phyloP scores from a whole-genome alignment of 2,888 invertebrate species.

The Ametastegia equiseti region DNA sequence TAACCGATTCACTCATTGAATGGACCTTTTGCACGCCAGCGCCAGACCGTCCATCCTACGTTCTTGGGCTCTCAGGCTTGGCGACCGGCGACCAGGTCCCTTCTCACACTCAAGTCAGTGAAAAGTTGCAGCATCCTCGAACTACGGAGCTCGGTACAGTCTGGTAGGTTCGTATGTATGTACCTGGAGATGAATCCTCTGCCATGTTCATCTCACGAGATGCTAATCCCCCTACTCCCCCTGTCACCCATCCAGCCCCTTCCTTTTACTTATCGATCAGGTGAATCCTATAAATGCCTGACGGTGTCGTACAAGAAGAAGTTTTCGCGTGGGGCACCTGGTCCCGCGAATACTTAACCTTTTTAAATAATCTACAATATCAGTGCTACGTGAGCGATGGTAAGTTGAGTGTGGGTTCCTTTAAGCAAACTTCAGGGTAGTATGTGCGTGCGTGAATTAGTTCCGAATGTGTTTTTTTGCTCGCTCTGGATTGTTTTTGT shows the following conservation, averaged over 20 bases:
- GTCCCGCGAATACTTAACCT: slow-evolving; percentile 61
- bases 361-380: slow-evolving; percentile 15
- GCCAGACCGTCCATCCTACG: not conserved
- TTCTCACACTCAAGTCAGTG: slow-evolving; percentile 18
- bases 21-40: slow-evolving; percentile 27
- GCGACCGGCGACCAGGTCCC: not conserved
- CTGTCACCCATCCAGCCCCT: slow-evolving; percentile 7
- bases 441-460: slow-evolving; percentile 37
- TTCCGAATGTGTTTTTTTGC: not conserved
- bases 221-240: not conserved
- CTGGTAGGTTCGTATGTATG: not conserved
- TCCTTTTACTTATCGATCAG: slow-evolving; percentile 65
- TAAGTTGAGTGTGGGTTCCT: slow-evolving; percentile 30
- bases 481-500: not conserved
- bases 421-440: not conserved
- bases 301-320: slow-evolving; percentile 65
- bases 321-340: slow-evolving; percentile 67
- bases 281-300: slow-evolving; percentile 76
- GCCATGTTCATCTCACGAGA: slow-evolving; percentile 35
- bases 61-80: slow-evolving; percentile 5
- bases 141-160: not conserved
- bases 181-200: slow-evolving; percentile 16
- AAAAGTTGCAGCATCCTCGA: slow-evolving; percentile 44
- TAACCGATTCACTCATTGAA: not conserved
- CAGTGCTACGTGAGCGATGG: slow-evolving; percentile 36